phyloP scores from a whole-genome alignment of 1,140 invertebrate species.

The Drosophila serrata region DNA sequence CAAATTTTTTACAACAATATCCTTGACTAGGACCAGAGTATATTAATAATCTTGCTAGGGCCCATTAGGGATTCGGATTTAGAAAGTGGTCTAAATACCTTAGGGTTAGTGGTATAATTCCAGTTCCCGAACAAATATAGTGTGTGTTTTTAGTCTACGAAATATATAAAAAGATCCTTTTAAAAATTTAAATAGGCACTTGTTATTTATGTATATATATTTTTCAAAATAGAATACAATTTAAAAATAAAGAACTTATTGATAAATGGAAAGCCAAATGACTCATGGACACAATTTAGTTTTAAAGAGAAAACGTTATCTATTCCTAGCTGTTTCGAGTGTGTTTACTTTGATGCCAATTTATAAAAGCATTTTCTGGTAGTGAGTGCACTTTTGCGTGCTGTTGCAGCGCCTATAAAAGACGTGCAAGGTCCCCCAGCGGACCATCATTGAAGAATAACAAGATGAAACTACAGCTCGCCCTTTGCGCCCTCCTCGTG shows the following conservation, averaged over 20 bases:
- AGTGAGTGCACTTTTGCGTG: constrained; percentile 28
- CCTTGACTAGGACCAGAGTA: no score
- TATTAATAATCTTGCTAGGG: no score
- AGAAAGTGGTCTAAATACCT: no score
- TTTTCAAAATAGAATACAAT: constrained; percentile 6
- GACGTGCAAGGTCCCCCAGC: background rate
- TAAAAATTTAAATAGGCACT: no score
- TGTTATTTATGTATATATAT: background rate
- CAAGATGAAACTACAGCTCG: constrained; percentile 64
- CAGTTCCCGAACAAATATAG: no score
- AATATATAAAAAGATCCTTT: no score
- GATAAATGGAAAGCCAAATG: constrained; percentile 5
- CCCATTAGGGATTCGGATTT: no score
- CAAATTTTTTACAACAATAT: no score
- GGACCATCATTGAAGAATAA: constrained; percentile 27
- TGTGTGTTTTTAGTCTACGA: no score
- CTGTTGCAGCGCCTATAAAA: constrained; percentile 57
- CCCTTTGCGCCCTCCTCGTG: constrained; percentile 50
- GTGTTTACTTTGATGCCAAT: constrained; percentile 48
- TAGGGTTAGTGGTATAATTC: no score
- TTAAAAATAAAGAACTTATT: background rate
- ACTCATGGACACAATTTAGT: constrained; percentile 5
- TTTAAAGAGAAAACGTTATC: constrained; percentile 14
- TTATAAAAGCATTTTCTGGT: constrained; percentile 72
- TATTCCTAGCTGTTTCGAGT: constrained; percentile 11